A percentile compares a stretch with the other conserved stretches of the same genome.
Evolutionary conservation across 1,140 invertebrate species (phyloP).

Genomic region (Trichomalopsis sarcophagae): DNA sequence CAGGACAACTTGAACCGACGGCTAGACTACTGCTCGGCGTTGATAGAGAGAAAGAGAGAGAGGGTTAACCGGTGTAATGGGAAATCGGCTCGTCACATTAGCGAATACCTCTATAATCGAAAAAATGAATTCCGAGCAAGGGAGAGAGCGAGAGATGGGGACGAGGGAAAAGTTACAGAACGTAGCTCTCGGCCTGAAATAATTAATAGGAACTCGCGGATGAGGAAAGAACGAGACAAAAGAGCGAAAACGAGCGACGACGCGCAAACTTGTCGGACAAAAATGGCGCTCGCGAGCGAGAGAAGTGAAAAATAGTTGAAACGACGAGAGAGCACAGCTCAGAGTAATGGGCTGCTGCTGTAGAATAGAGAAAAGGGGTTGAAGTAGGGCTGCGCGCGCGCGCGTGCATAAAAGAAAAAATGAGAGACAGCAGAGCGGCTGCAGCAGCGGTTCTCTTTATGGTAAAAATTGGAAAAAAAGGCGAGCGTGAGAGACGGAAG

Average conservation of each 20-base stretch:
- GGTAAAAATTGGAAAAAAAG: slow-evolving; percentile 9
- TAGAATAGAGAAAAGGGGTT: not conserved
- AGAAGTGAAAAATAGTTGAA: not conserved
- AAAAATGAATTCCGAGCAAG: not conserved
- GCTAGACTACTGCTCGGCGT: not conserved
- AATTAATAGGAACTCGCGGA: not conserved
- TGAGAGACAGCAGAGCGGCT: not conserved
- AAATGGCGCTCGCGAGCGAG: not conserved
- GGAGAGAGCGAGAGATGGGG: not conserved
- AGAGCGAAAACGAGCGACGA: slow-evolving; percentile 3
- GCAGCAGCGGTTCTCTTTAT: slow-evolving; percentile 1
- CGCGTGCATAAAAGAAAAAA: slow-evolving; percentile 39
- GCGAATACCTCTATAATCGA: not conserved
- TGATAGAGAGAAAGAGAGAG: slow-evolving; percentile 36
- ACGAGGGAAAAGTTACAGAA: slow-evolving; percentile 9
- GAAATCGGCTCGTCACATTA: not conserved
- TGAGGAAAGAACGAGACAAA: slow-evolving; percentile 24
- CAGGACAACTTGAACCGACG: slow-evolving; percentile 59
- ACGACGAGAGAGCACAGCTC: not conserved
- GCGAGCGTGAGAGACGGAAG: slow-evolving; percentile 2
- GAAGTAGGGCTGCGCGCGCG: not conserved
- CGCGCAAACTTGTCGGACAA: not conserved
- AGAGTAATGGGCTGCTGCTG: not conserved
- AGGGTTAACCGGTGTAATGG: not conserved
- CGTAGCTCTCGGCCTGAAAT: not conserved